Conservation (phyloP, 2,888 invertebrate species). For the Achlya flavicornis region DNA sequence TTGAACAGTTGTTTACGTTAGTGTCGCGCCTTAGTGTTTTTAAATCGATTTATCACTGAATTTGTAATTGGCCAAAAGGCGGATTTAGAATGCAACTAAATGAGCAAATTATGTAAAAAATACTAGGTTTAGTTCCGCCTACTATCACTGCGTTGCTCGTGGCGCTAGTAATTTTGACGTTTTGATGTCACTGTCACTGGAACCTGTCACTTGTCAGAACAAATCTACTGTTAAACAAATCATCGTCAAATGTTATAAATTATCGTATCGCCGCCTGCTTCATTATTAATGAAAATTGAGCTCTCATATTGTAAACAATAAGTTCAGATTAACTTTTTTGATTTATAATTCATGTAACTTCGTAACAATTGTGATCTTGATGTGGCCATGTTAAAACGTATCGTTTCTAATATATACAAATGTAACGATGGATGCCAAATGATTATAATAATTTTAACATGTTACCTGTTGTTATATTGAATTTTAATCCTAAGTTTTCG, state of each 20-base stretch:
- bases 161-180: not conserved
- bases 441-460: constrained; percentile 48
- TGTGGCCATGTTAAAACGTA: constrained; percentile 63
- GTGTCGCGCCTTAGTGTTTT: constrained; percentile 17
- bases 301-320: not conserved
- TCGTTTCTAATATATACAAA: constrained; percentile 36
- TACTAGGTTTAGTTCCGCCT: not conserved
- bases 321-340: constrained; percentile 30
- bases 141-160: not conserved
- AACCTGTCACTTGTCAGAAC: not conserved
- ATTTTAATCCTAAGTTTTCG: constrained; percentile 34
- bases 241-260: not conserved
- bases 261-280: not conserved
- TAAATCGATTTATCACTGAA: not conserved
- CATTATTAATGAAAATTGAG: not conserved
- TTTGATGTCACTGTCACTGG: not conserved
- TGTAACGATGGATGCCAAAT: constrained; percentile 64
- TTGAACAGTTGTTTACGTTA: no score
- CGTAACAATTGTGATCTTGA: constrained; percentile 50
- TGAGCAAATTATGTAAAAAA: not conserved
- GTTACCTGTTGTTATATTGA: constrained; percentile 54
- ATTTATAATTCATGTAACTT: constrained; percentile 29
- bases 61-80: not conserved
- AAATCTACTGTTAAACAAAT: not conserved
- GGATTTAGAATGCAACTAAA: not conserved